phyloP scores from a whole-genome alignment of 2,113 vertebrate genomes.

The Leucopsar rothschildi region DNA sequence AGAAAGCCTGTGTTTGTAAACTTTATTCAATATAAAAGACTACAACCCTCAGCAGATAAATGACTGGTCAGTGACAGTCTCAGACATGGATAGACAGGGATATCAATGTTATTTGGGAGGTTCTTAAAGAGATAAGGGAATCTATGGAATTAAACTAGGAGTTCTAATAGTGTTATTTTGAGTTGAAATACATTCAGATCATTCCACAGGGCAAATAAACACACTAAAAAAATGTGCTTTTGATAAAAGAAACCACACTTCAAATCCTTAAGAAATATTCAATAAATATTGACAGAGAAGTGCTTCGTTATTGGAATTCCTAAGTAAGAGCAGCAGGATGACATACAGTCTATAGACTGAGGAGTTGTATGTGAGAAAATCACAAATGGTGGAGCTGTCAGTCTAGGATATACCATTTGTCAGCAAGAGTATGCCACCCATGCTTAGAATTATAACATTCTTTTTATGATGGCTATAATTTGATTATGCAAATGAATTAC shows the following conservation, averaged over 20 bases:
- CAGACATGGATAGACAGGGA: neutral
- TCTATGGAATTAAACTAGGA: neutral
- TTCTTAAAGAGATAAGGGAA: neutral
- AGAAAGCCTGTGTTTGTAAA: neutral
- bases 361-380: neutral
- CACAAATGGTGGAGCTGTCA: neutral
- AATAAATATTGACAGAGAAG: neutral
- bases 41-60: neutral
- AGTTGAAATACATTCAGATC: neutral
- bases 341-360: neutral
- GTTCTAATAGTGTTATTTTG: neutral
- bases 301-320: neutral
- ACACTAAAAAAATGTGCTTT: neutral
- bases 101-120: neutral
- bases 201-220: slow-evolving; percentile 5
- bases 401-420: neutral
- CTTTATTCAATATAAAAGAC: neutral
- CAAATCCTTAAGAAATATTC: neutral
- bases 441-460: neutral
- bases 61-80: neutral
- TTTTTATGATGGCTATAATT: neutral
- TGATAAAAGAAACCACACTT: neutral
- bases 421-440: neutral
- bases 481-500: slow-evolving; percentile 2
- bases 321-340: neutral